Evolutionary conservation across 2,113 vertebrate species (phyloP), one percentile per base, ranked within the genome.

Genomic region (Delphinapterus leucas): DNA sequence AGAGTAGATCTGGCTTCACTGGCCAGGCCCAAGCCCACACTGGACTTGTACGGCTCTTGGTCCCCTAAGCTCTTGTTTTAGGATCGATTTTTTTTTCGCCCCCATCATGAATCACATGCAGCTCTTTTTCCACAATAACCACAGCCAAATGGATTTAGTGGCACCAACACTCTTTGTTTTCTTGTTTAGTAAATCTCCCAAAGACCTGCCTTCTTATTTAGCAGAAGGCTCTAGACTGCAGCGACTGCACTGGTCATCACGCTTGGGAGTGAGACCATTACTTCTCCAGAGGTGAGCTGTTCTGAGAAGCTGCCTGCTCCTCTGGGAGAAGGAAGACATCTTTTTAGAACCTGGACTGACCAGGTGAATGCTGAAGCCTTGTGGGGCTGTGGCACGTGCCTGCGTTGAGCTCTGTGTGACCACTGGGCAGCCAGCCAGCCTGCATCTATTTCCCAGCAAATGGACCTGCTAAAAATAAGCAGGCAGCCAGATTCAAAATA

Each of bases 401-500:
- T 93, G 83, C 89, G 83, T 74, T 95, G 61, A 44, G 93, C 63
- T 38, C 79, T 88, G 83, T 95, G 96, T 95, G 97, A 91, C 97
- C 84, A 8, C 67, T 70, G 96, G 97, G 97, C 94, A 71, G 1
- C 21, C 38, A 38, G 95, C 97, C 96, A 97, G 76, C 2, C 0
- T 38, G 85, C 70, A 33, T 96, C 93, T 92, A 93, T 94, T 97
- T 76, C 61, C 6, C 23, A 92, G 96, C 92, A 97, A 97, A 96
- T 90, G 96, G 92, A 65, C 96, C 81, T 96, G 90, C 97, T 98
- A 97, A 98, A 98, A 98, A 98, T 98, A 98, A 97, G 61, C 97
- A 82, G 83, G 83, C 93, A 92, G 93, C 60, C 95, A 95, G 94
- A 94, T 97, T 96, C 80, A 97, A 91, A 96, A 96, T 79, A 96